Evolutionary conservation across 2,888 invertebrate species (phyloP).

Genomic region (Troides oblongomaculatus): DNA sequence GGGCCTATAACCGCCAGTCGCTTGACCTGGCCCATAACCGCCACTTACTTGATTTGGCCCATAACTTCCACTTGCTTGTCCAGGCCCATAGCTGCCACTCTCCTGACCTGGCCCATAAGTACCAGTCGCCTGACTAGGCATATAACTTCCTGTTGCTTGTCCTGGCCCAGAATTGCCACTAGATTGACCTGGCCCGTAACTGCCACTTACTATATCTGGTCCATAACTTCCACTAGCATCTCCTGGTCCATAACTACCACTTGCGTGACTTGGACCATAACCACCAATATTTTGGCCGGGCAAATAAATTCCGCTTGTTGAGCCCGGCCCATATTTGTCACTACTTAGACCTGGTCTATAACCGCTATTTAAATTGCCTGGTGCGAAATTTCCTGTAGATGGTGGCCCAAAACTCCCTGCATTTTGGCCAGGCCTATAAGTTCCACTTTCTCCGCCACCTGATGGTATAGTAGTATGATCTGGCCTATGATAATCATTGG

Average conservation of each 20-base stretch:
- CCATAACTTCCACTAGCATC: conserved; percentile 11
- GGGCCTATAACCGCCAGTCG: background rate
- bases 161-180: conserved; percentile 28
- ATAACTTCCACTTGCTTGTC: background rate
- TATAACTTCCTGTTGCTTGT: conserved; percentile 32
- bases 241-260: conserved; percentile 6
- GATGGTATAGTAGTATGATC: no score
- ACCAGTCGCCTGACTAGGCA: conserved; percentile 26
- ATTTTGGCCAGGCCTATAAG: background rate
- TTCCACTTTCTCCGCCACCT: no score
- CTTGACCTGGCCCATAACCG: background rate
- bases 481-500: no score
- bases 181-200: conserved; percentile 17
- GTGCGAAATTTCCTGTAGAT: background rate
- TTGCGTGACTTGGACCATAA: conserved; percentile 18
- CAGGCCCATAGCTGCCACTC: background rate
- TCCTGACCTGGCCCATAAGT: background rate
- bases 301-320: conserved; percentile 20
- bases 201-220: conserved; percentile 31
- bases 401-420: background rate
- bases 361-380: background rate
- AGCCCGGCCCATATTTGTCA: conserved; percentile 16
- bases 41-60: background rate
- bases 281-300: conserved; percentile 29
- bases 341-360: background rate